These are phyloP conservation scores for Ovibos moschatus DNA, from an alignment of 2,113 vertebrate genomes.

Conservation along the genomic window DNA sequence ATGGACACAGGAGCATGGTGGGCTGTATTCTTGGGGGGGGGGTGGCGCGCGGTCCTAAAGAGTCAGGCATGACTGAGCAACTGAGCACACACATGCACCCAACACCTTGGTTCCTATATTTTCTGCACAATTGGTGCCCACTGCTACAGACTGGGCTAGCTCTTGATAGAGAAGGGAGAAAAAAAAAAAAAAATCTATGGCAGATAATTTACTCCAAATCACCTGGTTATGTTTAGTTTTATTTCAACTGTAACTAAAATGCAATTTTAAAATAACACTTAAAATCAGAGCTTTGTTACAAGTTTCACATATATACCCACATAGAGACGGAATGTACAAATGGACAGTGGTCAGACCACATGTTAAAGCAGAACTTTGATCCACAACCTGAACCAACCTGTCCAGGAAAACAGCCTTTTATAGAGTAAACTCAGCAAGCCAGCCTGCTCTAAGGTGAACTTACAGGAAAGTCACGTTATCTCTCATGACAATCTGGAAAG, in stretches of 20 bases:
- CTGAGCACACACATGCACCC: not conserved
- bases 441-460: not conserved
- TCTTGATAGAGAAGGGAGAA: not conserved
- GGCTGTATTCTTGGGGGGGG: not conserved
- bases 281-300: not conserved
- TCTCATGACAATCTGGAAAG: not conserved
- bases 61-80: not conserved
- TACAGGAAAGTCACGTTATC: not conserved
- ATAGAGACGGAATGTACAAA: not conserved
- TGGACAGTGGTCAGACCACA: not conserved
- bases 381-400: not conserved
- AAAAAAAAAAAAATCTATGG: not conserved
- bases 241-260: not conserved
- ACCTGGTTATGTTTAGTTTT: not conserved
- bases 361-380: not conserved
- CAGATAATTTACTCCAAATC: not conserved
- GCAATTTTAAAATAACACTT: not conserved
- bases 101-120: not conserved
- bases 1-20: not conserved
- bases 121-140: not conserved
- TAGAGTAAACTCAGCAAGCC: not conserved
- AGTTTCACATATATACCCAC: not conserved
- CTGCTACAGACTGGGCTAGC: not conserved
- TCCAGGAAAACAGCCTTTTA: not conserved
- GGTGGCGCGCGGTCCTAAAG: not conserved